Evolutionary conservation across 2,797 vertebrate genomes (phyloP).

Genomic region (Nasua narica): DNA sequence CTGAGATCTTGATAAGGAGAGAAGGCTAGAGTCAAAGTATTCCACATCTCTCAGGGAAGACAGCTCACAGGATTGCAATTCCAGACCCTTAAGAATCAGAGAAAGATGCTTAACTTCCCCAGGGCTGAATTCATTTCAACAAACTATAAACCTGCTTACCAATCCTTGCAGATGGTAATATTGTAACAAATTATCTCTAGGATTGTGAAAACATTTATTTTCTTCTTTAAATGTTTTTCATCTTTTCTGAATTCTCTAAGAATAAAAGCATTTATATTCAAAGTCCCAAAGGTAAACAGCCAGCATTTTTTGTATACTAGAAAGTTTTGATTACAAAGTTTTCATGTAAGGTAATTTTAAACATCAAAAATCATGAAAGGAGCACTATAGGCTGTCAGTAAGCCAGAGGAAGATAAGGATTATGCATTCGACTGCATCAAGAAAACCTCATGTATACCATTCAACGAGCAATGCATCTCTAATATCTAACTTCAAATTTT

Average conservation of each 20-base stretch:
- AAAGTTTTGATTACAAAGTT: conserved; percentile 19
- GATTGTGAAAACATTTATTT: conserved; percentile 15
- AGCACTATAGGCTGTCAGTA: neutral
- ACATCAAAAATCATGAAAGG: neutral
- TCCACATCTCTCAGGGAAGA: neutral
- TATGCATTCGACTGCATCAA: neutral
- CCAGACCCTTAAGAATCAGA: neutral
- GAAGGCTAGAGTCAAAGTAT: neutral
- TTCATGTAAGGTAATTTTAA: neutral
- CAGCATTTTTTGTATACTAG: neutral
- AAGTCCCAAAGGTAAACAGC: neutral
- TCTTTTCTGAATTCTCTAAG: neutral
- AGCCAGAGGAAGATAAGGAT: neutral
- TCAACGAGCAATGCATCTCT: neutral
- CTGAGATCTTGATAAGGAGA: neutral
- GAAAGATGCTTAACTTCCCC: neutral
- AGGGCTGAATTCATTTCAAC: neutral
- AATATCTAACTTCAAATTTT: conserved; percentile 24
- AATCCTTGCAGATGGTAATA: neutral
- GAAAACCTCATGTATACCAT: neutral
- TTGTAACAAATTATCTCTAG: neutral
- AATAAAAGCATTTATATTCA: neutral
- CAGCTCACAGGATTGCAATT: neutral
- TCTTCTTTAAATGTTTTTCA: neutral
- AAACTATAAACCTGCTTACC: neutral